A percentile compares a stretch with the other conserved stretches of the same genome.
phyloP scores from a whole-genome alignment of 1,140 invertebrate genomes.

The Patella vulgata region DNA sequence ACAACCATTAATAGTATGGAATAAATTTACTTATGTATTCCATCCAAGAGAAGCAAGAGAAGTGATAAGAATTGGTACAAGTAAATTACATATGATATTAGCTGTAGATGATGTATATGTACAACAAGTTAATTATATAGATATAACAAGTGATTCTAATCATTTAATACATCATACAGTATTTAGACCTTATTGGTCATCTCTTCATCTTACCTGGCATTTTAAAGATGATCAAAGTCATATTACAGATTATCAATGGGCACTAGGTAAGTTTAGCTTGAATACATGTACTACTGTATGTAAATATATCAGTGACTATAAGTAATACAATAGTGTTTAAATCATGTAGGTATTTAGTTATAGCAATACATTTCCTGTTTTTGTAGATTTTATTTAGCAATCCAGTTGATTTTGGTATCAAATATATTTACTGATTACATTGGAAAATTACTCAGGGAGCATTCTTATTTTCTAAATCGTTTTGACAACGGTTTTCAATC shows the following conservation, averaged over 20 bases:
- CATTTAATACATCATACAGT: constrained; percentile 20
- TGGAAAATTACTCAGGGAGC: not conserved
- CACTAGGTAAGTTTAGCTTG: constrained; percentile 39
- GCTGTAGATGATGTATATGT: constrained; percentile 28
- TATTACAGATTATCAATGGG: constrained; percentile 43
- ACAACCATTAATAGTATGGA: constrained; percentile 25
- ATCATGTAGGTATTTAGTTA: not conserved
- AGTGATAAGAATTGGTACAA: constrained; percentile 18
- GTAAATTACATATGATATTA: constrained; percentile 2
- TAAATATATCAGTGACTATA: no score
- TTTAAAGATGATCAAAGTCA: constrained; percentile 35
- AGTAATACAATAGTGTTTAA: no score
- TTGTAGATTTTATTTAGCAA: no score
- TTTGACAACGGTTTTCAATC: constrained; percentile 20
- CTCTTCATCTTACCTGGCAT: constrained; percentile 39
- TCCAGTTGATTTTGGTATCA: no score
- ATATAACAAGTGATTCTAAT: not conserved
- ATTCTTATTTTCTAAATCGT: constrained; percentile 1
- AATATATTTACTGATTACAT: no score
- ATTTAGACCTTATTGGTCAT: constrained; percentile 40
- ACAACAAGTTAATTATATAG: constrained; percentile 15
- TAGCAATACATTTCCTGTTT: not conserved
- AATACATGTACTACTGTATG: no score
- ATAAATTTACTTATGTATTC: constrained; percentile 37
- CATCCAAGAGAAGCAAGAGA: constrained; percentile 12